Base-by-base conservation (phyloP, 1,140 invertebrate genomes). In the Globodera rostochiensis region DNA sequence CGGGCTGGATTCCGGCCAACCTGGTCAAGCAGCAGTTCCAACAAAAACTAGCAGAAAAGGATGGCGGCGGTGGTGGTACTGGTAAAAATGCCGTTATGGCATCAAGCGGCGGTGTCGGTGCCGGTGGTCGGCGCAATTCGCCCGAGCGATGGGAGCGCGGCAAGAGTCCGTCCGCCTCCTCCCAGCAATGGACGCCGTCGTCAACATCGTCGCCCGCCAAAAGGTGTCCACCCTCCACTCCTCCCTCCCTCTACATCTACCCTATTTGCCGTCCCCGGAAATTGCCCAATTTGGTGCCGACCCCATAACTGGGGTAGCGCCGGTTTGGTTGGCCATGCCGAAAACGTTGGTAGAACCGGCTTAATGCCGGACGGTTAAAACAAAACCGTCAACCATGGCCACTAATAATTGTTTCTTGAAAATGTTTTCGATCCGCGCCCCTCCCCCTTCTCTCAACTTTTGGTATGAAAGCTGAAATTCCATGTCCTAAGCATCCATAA, bases 1-100 rank as follows among this genome's bases (percentile, higher is more conserved):
- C 60, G 19, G 64, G n/a, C 77, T 84, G 85, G 83, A 84, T 80
- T 9, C 82, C 83, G 69, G 81, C 74, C 15, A 85, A 66, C 67
- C 19, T 64, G 57, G 57, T 64, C 57, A 64, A 76, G 36, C 80
- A 79, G 21, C 60, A 79, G 45, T 64, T 64, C 15, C 53, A 74
- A 3, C 73, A 76, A 76, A 76, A 76, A 76, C 46, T 66, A 6
- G 6, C 66, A 19, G 57, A 76, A 64, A 64, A 64, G 19, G 57
- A 64, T 15, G 15, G 57, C 13, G 57, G 13, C 13, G 15, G 5
- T 11, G 15, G 57, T 0, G 57, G 57, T 6, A 15, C 13, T 64
- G 13, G 13, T 6, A 64, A 6, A 11, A 53, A 0, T 53, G 11
- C 50, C 50, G 50, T 4, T 13, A 36, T 36, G 36, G 1, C 50